Base-by-base conservation (phyloP, 2,888 invertebrate genomes). In the Eulithis testata region DNA sequence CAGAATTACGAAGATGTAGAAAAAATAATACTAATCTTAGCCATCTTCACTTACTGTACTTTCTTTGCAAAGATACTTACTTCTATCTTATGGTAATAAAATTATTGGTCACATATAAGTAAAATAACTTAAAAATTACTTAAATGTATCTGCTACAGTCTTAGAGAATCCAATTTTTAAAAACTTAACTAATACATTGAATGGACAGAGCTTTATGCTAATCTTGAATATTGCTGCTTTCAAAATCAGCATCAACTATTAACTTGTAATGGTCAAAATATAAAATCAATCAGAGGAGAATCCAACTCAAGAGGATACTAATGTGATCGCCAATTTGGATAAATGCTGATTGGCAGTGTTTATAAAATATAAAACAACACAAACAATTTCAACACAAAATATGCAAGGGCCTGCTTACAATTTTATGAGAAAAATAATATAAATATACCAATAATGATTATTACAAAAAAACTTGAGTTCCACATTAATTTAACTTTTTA, bases 61-160 rank as follows among this genome's bases (percentile, higher is more conserved):
- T 81, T 79, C 82, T 86, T 80, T 79, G 83, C 86, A 75, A 74
- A 84, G 72, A 63, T 80, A 83, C 90, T 90, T 90, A 90, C 67
- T 79, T 72, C 88, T 91, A 91, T 71, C 86, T 87, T 88, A 90
- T 69, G 73, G 78, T 85, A 86, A 83, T 83, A 85, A 86, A 85
- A 80, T 82, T 86, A 87, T 91, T 91, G 90, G 92, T 92, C 92
- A 91, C 85, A 81, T 79, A 84, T 83, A 89, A 88, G 83, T 91
- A 90, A 91, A 91, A 89, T 84, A 85, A 87, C 81, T 84, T 83
- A 84, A 70, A 84, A 81, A 87, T 83, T 84, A 85, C 82, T 82
- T 85, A 83, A 83, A 84, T 80, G 82, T 86, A 86, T 84, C 76
- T 76, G 71, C 64, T 86, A 88, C 85, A 88, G 87, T 89, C 87